Evolutionary conservation across 2,888 invertebrate species (phyloP).

Genomic region (Plutella xylostella): DNA sequence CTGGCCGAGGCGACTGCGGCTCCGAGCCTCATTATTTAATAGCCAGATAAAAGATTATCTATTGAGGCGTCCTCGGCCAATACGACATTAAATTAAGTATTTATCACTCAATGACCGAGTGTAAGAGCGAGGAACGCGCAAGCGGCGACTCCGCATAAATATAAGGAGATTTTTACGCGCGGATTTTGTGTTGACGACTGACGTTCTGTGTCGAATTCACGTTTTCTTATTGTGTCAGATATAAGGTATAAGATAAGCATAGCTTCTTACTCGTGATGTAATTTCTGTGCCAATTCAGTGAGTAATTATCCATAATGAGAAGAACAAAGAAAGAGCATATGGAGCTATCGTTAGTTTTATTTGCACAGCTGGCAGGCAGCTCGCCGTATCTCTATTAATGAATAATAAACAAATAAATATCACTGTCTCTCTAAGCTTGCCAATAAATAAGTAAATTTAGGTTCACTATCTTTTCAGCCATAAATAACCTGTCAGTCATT

Average conservation of each 20-base stretch:
- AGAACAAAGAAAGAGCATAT: too few relatives aligned
- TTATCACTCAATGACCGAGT: slow-evolving; percentile 15
- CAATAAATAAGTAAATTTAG: too few relatives aligned
- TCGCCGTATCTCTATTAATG: too few relatives aligned
- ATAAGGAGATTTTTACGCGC: too few relatives aligned
- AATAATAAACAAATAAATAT: too few relatives aligned
- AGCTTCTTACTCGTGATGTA: neutral
- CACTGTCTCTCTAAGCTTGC: too few relatives aligned
- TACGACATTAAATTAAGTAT: slow-evolving; percentile 43
- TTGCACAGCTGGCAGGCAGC: too few relatives aligned
- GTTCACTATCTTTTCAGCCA: too few relatives aligned
- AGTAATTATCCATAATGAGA: too few relatives aligned
- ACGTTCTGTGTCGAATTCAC: neutral
- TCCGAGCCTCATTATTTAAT: slow-evolving; percentile 60
- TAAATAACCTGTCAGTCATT: too few relatives aligned
- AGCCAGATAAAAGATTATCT: slow-evolving; percentile 65
- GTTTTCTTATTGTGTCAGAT: neutral
- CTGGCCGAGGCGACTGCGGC: too few relatives aligned
- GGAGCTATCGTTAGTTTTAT: too few relatives aligned
- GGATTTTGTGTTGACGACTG: neutral
- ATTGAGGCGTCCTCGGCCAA: slow-evolving; percentile 55
- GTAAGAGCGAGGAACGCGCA: neutral
- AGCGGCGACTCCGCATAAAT: neutral
- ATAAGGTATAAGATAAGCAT: neutral
- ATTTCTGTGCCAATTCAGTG: neutral